phyloP scores from a whole-genome alignment of 2,113 vertebrate species.

The Eptesicus fuscus region DNA sequence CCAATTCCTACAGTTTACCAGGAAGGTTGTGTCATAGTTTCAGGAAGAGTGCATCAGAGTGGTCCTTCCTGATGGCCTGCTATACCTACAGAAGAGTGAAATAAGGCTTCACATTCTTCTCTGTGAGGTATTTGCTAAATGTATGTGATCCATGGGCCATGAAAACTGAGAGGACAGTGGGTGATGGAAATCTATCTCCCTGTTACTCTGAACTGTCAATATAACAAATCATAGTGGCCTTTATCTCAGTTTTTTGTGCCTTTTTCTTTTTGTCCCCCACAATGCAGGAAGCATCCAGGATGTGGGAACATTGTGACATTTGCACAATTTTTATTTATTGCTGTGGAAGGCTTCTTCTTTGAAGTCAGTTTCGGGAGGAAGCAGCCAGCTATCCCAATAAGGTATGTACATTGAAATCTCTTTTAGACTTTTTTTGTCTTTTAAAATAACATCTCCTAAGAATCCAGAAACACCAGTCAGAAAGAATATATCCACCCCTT shows the following conservation, averaged over 20 bases:
- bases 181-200: neutral
- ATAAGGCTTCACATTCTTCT: neutral
- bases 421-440: neutral
- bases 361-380: slow-evolving; percentile 92
- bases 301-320: slow-evolving; percentile 97
- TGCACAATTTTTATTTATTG: slow-evolving; percentile 95
- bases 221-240: fast-evolving
- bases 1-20: neutral
- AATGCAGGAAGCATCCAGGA: slow-evolving; percentile 91
- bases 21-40: neutral
- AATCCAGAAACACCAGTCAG: too few relatives aligned
- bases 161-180: neutral
- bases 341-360: slow-evolving; percentile 94
- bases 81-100: neutral
- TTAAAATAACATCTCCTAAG: too few relatives aligned
- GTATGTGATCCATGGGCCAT: neutral
- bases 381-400: slow-evolving; percentile 89
- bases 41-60: neutral
- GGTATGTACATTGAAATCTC: slow-evolving; percentile 76
- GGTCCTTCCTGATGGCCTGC: neutral
- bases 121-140: neutral
- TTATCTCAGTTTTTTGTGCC: fast-evolving
- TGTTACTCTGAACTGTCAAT: neutral
- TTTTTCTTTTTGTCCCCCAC: neutral
- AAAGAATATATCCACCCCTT: too few relatives aligned